phyloP scores from a whole-genome alignment of 2,113 vertebrate genomes.

The Ariopsis seemanni region DNA sequence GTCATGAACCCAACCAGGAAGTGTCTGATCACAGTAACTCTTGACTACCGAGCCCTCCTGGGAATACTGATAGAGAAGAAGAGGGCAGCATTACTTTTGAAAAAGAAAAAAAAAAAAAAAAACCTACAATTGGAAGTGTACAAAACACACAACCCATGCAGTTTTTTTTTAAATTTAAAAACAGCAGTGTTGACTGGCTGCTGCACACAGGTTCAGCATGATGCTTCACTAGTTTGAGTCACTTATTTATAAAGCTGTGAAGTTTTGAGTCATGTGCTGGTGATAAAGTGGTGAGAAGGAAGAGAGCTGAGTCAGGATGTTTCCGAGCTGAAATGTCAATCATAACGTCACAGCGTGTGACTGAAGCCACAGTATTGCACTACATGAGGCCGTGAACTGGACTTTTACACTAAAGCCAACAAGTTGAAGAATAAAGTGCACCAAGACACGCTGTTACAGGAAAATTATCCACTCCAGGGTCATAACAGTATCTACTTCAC shows the following conservation, averaged over 20 bases:
- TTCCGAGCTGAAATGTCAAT: not conserved
- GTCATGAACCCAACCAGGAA: constrained; percentile 93
- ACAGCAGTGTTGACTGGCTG: no score
- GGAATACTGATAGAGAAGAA: constrained; percentile 77
- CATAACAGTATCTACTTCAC: no score
- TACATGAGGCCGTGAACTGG: not conserved
- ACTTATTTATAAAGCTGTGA: not conserved
- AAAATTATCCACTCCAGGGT: not conserved
- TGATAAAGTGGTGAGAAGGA: not conserved
- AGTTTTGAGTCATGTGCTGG: not conserved
- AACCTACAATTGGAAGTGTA: no score
- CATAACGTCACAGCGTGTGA: not conserved
- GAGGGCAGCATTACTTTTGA: no score
- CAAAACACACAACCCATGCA: no score
- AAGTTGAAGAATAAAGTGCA: not conserved
- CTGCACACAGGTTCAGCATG: no score
- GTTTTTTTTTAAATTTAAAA: no score
- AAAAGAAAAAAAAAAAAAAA: no score
- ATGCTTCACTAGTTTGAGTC: not conserved
- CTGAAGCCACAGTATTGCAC: not conserved
- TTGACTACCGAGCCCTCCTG: constrained; percentile 74
- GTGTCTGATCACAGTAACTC: constrained; percentile 90
- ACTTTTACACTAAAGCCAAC: not conserved
- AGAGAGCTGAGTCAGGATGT: not conserved
- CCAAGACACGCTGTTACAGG: not conserved